Conservation (phyloP, 2,888 invertebrate species). For the Shargacucullia verbasci region DNA sequence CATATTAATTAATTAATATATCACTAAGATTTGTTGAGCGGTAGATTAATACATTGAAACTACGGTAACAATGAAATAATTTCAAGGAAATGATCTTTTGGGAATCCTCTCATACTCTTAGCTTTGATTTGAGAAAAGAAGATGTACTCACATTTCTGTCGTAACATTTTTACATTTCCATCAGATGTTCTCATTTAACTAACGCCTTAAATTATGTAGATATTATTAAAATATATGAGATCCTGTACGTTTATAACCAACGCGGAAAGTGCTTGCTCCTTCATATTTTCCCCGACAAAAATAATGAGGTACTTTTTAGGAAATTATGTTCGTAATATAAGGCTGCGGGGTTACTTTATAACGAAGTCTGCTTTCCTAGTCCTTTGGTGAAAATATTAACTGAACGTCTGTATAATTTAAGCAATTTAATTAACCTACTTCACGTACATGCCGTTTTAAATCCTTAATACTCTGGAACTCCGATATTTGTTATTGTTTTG, state of each 20-base stretch:
- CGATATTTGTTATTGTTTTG: too few relatives aligned
- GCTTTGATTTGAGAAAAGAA: background rate
- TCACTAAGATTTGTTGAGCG: too few relatives aligned
- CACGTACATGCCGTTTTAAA: background rate
- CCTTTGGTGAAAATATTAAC: constrained; percentile 11
- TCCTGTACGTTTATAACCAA: constrained; percentile 19
- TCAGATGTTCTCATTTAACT: constrained; percentile 15
- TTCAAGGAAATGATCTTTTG: too few relatives aligned
- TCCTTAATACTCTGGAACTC: too few relatives aligned
- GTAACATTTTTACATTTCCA: constrained; percentile 4
- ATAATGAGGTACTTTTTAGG: constrained; percentile 41
- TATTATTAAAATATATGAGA: constrained; percentile 50
- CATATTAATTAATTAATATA: too few relatives aligned
- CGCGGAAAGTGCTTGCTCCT: constrained; percentile 15
- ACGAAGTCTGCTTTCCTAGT: constrained; percentile 6
- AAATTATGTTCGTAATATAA: constrained; percentile 37
- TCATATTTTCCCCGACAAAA: constrained; percentile 30
- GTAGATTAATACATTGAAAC: too few relatives aligned
- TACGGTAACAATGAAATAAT: too few relatives aligned
- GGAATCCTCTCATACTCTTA: too few relatives aligned
- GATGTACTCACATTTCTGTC: background rate
- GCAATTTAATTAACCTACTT: background rate
- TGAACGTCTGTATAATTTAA: constrained; percentile 1
- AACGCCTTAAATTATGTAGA: constrained; percentile 25
- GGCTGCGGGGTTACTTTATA: constrained; percentile 17